Base-by-base conservation (phyloP, 2,888 invertebrate species). In the Drosophila lacicola region DNA sequence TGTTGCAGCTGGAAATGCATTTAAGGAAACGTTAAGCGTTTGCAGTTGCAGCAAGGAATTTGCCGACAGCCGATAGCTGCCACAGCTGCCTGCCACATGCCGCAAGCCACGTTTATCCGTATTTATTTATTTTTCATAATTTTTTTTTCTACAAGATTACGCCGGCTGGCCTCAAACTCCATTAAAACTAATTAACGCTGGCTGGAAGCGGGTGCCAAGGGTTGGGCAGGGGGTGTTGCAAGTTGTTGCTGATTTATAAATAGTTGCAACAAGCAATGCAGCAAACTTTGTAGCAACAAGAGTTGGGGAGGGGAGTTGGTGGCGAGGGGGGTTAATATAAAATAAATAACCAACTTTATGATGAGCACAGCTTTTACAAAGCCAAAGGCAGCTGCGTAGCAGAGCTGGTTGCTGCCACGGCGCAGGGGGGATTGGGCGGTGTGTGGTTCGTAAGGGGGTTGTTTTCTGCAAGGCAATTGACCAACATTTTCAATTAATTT, bases 401-500 rank as follows among this genome's bases (percentile, higher is more conserved):
- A 4, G 53, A 19, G 11, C 19, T 34, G 49, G 13, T 17, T 4
- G 10, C 9, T n/a, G 10, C 5, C 42, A 3, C 3, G 33, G 53
- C 3, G 41, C 4, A 29, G 49, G 13, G 4, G 19, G 19, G 17
- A 13, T n/a, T 14, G 45, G 5, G 11, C 3, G 1, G 2, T 25
- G 14, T 17, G 3, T 19, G 29, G 25, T 21, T 65, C 37, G 19
- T 5, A 25, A 25, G 29, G 39, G 50, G 42, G 46, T 25, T 49
- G 54, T 53, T 70, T 75, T 73, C 70, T 68, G 78, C 74, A 54
- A 80, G 88, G 88, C 88, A 86, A 86, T 86, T 86, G 86, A 86
- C 91, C 90, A 91, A 90, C 90, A 91, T 91, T 91, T 91, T 91
- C 92, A 91, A 91, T 91, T 91, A 91, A 91, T 90, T 90, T 85